Evolutionary conservation across 2,888 invertebrate genomes (phyloP).

Genomic region (Drosophila koepferae): DNA sequence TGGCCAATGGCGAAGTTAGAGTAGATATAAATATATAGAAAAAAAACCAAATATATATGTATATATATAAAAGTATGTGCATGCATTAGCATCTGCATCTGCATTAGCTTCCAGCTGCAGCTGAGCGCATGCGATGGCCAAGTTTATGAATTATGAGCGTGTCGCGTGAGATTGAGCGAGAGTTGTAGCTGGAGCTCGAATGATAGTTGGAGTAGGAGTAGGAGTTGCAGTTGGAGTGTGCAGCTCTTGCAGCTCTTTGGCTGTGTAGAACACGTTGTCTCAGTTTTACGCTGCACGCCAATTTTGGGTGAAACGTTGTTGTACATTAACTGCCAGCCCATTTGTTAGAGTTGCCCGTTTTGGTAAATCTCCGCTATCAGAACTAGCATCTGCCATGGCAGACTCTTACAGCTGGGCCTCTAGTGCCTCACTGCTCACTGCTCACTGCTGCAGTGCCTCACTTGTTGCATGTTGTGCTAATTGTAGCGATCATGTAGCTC

Average conservation of each 20-base stretch:
- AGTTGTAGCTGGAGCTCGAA: slow-evolving; percentile 24
- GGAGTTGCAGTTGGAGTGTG: not conserved
- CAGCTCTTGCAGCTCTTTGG: slow-evolving; percentile 1
- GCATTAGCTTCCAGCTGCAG: slow-evolving; percentile 46
- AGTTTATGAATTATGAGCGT: slow-evolving; percentile 76
- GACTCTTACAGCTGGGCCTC: not conserved
- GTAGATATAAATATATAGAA: slow-evolving; percentile 4
- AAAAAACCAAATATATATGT: no score
- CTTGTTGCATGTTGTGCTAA: slow-evolving; percentile 73
- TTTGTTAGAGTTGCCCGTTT: slow-evolving; percentile 74
- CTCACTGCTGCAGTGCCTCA: slow-evolving; percentile 9
- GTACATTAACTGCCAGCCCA: slow-evolving; percentile 62
- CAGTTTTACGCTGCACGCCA: slow-evolving; percentile 81
- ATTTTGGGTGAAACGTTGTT: slow-evolving; percentile 71
- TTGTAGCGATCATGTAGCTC: slow-evolving; percentile 52
- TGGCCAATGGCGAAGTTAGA: slow-evolving; percentile 57
- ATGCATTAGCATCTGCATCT: slow-evolving; percentile 39
- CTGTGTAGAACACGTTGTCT: slow-evolving; percentile 69
- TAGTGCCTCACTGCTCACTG: not conserved
- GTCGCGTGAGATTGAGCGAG: slow-evolving; percentile 67
- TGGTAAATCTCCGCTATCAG: slow-evolving; percentile 48
- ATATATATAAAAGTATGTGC: not conserved
- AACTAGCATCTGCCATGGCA: slow-evolving; percentile 46
- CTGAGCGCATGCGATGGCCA: slow-evolving; percentile 44
- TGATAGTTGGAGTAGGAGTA: not conserved